Evolutionary conservation across 1,140 invertebrate species (phyloP).

Genomic region (Drosophila leontia): DNA sequence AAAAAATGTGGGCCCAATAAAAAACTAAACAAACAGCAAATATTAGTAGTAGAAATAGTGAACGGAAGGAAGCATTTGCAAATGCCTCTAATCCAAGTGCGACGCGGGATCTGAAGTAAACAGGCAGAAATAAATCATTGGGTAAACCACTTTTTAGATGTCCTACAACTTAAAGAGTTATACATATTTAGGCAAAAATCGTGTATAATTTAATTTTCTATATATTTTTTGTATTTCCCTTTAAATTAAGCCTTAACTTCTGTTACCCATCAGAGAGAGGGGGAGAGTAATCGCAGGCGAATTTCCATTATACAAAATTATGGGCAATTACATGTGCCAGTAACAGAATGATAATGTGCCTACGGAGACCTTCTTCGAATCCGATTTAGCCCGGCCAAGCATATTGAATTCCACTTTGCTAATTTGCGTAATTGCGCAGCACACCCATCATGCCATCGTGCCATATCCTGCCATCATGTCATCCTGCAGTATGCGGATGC

Average conservation of each 20-base stretch:
- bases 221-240: not conserved
- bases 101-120: conserved; percentile 1
- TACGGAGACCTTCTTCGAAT: conserved; percentile 4
- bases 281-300: conserved; percentile 34
- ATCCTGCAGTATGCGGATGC: not conserved
- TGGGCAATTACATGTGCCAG: conserved; percentile 60
- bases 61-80: conserved; percentile 12
- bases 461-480: not conserved
- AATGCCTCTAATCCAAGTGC: conserved; percentile 15
- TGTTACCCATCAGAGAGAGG: not conserved
- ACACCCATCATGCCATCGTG: conserved; percentile 35
- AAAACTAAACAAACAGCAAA: conserved; percentile 13
- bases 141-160: not conserved
- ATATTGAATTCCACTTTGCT: conserved; percentile 76
- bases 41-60: conserved; percentile 4
- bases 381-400: conserved; percentile 49
- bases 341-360: conserved; percentile 51
- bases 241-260: not conserved
- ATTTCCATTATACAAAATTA: conserved; percentile 37
- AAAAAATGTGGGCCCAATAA: conserved; percentile 38
- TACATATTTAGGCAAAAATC: not conserved
- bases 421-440: conserved; percentile 77
- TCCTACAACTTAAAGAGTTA: not conserved
- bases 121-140: not conserved
- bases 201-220: not conserved